Base-by-base conservation (phyloP, 2,888 invertebrate species). In the Cordilura impudica region DNA sequence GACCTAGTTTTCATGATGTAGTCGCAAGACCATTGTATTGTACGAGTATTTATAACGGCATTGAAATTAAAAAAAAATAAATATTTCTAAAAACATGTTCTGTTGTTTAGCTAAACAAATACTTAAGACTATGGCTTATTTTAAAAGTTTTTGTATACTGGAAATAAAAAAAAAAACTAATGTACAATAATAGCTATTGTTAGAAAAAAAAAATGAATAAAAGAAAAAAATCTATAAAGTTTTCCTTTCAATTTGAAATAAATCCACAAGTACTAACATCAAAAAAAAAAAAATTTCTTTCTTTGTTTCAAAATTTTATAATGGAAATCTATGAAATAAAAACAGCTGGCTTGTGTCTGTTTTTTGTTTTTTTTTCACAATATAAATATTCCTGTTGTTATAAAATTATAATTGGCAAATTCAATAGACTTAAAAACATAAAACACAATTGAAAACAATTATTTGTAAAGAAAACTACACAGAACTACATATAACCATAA, bases 41-140 rank as follows among this genome's bases (percentile, higher is more conserved):
- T n/a, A n/a, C n/a, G n/a, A n/a, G n/a, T n/a, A 19, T 12, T 39
- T 31, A 58, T 26, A 29, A 35, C 65, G 65, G 23, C 65, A 72
- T 72, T 72, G 54, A 72, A 18, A 19, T 1, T 39, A 10, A 29
- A n/a, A 21, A 47, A 29, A 16, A 49, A 56, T 63, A 72, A 72
- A 35, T 39, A 39, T 26, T 4, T n/a, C 7, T n/a, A 14, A 51
- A 26, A 51, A 51, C 72, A 4, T 35, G 72, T 72, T 72, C 65
- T n/a, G 18, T 12, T 35, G 35, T 39, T n/a, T 47, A 54, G 16
- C 35, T 63, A 29, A 63, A 35, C 6, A 71, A 45, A 71, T 45
- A 54, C 16, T 29, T n/a, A 14, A 63, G 31, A 53, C 16, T 43
- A 31, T 16, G 23, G n/a, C 29, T 51, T 70, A 49, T 49, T 60